Conservation (phyloP, 1,140 invertebrate genomes). For the Acromyrmex heyeri region DNA sequence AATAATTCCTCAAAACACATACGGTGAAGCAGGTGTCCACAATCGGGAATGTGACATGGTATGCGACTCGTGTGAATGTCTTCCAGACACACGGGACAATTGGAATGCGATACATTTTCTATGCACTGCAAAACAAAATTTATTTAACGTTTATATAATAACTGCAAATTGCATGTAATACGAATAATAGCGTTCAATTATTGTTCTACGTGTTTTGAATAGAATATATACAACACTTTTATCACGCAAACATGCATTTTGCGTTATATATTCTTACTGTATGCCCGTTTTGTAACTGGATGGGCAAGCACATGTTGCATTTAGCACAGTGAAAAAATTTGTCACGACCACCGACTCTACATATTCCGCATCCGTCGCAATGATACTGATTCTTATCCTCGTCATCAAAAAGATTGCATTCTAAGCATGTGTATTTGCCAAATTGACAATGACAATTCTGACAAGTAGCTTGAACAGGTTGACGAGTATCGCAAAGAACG, state of each 20-base stretch:
- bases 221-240: background rate
- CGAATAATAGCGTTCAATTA: background rate
- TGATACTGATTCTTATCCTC: conserved; percentile 96
- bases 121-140: conserved; percentile 90
- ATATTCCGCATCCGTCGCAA: conserved; percentile 95
- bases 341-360: conserved; percentile 94
- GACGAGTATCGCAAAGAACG: conserved; percentile 92
- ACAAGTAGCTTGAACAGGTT: conserved; percentile 93
- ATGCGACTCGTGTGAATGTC: conserved; percentile 96
- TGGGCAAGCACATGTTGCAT: conserved; percentile 95
- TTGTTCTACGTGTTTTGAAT: background rate
- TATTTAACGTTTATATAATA: background rate
- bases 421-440: conserved; percentile 95
- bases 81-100: conserved; percentile 95
- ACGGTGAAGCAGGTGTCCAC: conserved; percentile 94
- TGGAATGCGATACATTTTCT: conserved; percentile 94
- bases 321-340: conserved; percentile 95
- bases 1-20: conserved; percentile 93
- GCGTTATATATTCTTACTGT: conserved; percentile 87
- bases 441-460: conserved; percentile 91
- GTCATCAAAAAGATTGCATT: conserved; percentile 96
- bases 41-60: conserved; percentile 94
- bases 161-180: background rate
- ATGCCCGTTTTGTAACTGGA: conserved; percentile 92
- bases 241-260: conserved; percentile 18